Base-by-base conservation (phyloP, 2,797 vertebrate genomes). In the Telmatherina bonti region DNA sequence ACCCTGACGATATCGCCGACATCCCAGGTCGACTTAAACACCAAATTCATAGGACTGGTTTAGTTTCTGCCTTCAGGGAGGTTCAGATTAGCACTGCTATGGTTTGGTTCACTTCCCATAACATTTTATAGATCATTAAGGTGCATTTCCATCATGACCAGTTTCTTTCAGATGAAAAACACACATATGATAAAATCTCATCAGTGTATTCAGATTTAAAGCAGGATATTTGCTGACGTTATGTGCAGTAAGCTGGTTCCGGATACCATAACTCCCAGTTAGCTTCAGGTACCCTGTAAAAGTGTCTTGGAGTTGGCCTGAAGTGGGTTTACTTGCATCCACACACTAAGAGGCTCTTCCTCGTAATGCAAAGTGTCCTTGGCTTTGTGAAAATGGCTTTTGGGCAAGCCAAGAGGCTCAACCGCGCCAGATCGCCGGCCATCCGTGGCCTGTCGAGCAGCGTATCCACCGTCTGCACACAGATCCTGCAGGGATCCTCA, bases 1-100 rank as follows among this genome's bases (percentile, higher is more conserved):
- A 69, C 91, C 85, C 84, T 29, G 6, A 67, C 84, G 66, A 87
- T 68, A 45, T 79, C 72, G 75, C 63, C 35, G 12, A 13, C 36
- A 38, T 38, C 36, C 15, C 36, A 9, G 1, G n/a, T 49, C 10
- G 47, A 49, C 24, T 3, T 0, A 1, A 33, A 30, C 4, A 3
- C 2, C n/a, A 16, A n/a, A 16, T 63, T 43, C 5, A 31, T 29
- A 8, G 30, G 12, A 11, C 60, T 49, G 9, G 7, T 47, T 45
- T 26, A 18, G 0, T 10, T 49, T 10, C 2, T 24, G 67, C 35
- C 33, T 16, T 9, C n/a, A 12, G 36, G 29, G 18, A 0, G 4
- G n/a, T 51, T 11, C 0, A n/a, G 56, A n/a, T 66, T 1, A 26
- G 38, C 26, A 7, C 7, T 3, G 33, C 18, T 8, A 3, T 12